Percentiles rank a stretch among this genome's conserved stretches.
Conservation (phyloP, 2,113 vertebrate species). For the Salminus brasiliensis region DNA sequence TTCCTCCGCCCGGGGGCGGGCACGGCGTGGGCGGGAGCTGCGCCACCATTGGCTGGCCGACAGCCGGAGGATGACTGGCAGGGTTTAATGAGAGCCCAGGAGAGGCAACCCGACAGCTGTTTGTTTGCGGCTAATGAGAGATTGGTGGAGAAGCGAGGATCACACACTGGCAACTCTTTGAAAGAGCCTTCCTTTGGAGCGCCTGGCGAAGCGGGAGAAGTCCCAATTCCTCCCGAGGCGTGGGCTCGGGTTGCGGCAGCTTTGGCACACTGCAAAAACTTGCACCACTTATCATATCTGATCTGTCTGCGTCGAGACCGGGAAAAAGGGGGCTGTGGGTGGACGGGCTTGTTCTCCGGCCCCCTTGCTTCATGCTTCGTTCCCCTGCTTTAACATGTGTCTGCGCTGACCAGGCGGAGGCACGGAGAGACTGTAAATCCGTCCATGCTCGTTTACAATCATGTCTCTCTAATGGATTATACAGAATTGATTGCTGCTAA, state of each 20-base stretch:
- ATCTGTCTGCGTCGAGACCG: constrained; percentile 20
- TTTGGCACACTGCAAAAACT: neutral
- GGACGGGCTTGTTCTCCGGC: constrained; percentile 48
- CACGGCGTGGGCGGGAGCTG: constrained; percentile 64
- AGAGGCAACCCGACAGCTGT: constrained; percentile 78
- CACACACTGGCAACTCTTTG: constrained; percentile 71
- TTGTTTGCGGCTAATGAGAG: constrained; percentile 80
- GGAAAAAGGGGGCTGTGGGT: neutral
- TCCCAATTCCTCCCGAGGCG: constrained; percentile 66
- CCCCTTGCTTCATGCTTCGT: constrained; percentile 21
- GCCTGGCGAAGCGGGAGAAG: constrained; percentile 63
- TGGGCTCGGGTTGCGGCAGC: constrained; percentile 58
- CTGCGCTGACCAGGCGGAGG: neutral
- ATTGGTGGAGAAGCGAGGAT: constrained; percentile 71
- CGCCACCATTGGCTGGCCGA: constrained; percentile 72
- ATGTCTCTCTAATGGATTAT: neutral
- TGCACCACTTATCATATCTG: constrained; percentile 8
- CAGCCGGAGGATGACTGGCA: constrained; percentile 70
- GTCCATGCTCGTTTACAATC: neutral
- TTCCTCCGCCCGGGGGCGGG: constrained; percentile 61
- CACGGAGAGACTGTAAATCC: neutral
- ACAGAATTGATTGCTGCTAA: constrained; percentile 67
- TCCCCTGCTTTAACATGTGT: neutral
- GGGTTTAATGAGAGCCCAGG: constrained; percentile 77
- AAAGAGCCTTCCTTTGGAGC: constrained; percentile 68